Evolutionary conservation across 2,113 vertebrate genomes (phyloP), one percentile per base, ranked within the genome.

Genomic region (Rhipidura dahli): DNA sequence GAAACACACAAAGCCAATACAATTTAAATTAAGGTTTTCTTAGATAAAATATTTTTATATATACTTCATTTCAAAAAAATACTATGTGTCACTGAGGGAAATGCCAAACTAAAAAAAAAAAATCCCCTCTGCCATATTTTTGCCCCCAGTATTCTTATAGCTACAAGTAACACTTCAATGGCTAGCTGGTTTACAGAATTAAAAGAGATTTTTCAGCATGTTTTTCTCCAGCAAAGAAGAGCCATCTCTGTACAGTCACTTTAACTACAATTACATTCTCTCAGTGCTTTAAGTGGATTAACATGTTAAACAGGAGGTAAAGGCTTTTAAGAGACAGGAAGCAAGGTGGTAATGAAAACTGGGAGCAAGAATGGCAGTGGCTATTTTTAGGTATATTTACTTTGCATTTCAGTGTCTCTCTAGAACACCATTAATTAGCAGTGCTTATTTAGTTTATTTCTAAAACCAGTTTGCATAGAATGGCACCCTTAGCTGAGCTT

Each of bases 51-150:
- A 51, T 18, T 60, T 81, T 59, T 28, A 33, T 13, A 53, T 49
- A 70, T 42, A 31, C 65, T 40, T 92, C 76, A 6, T 44, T 84
- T 66, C 1, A 10, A 76, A 95, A 51, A 89, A 47, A 60, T 24
- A 40, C 10, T 61, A 47, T 56, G 30, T 44, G 19, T 44, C 39
- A 61, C 30, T 26, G n/a, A 90, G 22, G 28, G 10, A 85, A 91
- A 76, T 57, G 24, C 10, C 75, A 71, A 83, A 54, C 8, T 37
- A 13, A 73, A 88, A 49, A 39, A 73, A 39, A 73, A 56, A 8
- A 42, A 49, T 13, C 2, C 0, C 0, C 13, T 23, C 6, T 15
- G 11, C n/a, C 7, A 7, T 61, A 35, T 49, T 83, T 88, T 49
- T 88, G 59, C 11, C 27, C 12, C 13, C 17, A 40, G 12, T 56